These are phyloP conservation scores for Hycleus phaleratus DNA, from an alignment of 1,140 invertebrate species.

Conservation along the genomic window DNA sequence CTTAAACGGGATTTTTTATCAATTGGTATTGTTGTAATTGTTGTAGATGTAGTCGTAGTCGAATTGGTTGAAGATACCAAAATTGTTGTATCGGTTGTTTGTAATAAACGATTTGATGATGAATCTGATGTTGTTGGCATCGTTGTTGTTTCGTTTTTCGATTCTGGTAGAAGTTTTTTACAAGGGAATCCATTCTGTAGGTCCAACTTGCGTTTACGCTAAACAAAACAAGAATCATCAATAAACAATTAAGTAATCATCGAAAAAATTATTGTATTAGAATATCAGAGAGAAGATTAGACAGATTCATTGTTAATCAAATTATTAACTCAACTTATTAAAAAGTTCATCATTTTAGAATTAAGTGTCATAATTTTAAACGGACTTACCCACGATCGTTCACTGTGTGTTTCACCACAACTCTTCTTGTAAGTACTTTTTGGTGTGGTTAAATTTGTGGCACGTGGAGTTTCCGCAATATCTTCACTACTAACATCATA, in stretches of 20 bases:
- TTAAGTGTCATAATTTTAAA: too few relatives aligned
- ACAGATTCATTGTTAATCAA: slow-evolving; percentile 32
- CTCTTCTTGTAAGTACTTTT: slow-evolving; percentile 25
- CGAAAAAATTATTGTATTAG: neutral
- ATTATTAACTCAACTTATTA: slow-evolving; percentile 24
- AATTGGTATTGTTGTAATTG: slow-evolving; percentile 1
- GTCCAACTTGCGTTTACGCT: slow-evolving; percentile 43
- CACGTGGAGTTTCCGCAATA: slow-evolving; percentile 10
- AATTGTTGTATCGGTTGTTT: too few relatives aligned
- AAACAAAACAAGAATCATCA: slow-evolving; percentile 6
- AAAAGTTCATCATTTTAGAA: too few relatives aligned
- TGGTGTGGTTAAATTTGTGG: slow-evolving; percentile 18
- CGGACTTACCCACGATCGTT: slow-evolving; percentile 27
- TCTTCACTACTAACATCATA: slow-evolving; percentile 15
- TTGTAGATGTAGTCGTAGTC: neutral
- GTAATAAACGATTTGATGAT: neutral
- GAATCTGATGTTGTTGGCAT: neutral
- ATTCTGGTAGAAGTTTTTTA: slow-evolving; percentile 40
- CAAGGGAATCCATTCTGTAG: slow-evolving; percentile 41
- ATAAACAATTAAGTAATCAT: too few relatives aligned
- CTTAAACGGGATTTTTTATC: slow-evolving; percentile 35
- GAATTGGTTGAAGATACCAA: neutral
- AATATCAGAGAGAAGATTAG: slow-evolving; percentile 39
- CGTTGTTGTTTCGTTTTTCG: neutral
- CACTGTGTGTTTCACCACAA: slow-evolving; percentile 17